Percentiles rank a stretch among this genome's conserved stretches.
Conservation (phyloP, 2,797 vertebrate species). For the Silurus lanzhouensis region DNA sequence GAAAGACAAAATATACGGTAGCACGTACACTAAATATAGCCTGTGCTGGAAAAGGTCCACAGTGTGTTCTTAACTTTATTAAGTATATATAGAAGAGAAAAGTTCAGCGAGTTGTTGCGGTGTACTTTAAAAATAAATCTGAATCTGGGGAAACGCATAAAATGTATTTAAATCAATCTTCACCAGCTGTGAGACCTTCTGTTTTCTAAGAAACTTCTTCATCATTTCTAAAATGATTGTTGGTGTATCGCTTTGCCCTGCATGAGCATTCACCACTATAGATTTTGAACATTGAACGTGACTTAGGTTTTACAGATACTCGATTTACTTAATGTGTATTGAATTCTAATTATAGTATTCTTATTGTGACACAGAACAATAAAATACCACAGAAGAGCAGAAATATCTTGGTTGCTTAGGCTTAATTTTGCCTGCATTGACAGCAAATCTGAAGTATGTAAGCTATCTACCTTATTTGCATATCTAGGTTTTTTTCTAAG, state of each 20-base stretch:
- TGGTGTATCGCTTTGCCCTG: neutral
- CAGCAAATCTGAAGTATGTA: neutral
- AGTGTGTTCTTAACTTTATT: neutral
- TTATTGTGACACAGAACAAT: neutral
- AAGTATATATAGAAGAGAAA: neutral
- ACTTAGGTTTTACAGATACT: neutral
- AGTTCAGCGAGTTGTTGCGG: neutral
- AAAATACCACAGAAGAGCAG: neutral
- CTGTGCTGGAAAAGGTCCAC: neutral
- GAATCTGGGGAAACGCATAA: neutral
- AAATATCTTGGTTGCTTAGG: neutral
- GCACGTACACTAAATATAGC: neutral
- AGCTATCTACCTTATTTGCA: neutral
- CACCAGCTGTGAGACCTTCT: constrained; percentile 11
- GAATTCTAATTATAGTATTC: neutral
- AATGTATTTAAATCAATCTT: neutral
- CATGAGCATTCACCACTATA: neutral
- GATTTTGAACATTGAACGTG: neutral
- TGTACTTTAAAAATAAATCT: neutral
- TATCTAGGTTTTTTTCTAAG: neutral
- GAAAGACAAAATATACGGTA: too few relatives aligned
- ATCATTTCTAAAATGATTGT: neutral
- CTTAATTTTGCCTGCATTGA: neutral
- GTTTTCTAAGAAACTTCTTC: neutral
- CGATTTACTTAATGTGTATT: neutral